Percentiles rank a stretch among this genome's conserved stretches.
Evolutionary conservation across 1,140 invertebrate genomes (phyloP).

Genomic region (Camponotus vicinus): DNA sequence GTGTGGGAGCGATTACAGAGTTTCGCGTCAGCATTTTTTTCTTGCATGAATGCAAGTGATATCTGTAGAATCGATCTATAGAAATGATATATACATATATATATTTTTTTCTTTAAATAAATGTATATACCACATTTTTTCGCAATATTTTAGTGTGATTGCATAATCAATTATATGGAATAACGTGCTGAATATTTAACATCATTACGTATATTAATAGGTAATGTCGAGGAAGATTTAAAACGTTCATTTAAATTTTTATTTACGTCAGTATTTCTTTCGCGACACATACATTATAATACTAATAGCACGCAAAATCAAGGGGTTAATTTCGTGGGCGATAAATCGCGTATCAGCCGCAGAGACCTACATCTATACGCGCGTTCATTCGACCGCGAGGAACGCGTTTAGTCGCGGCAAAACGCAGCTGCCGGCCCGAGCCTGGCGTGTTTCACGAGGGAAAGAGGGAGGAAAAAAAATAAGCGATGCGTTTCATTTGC

Average conservation of each 20-base stretch:
- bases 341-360: slow-evolving; percentile 34
- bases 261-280: too few relatives aligned
- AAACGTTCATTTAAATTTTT: too few relatives aligned
- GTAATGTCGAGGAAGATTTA: background rate
- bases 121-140: background rate
- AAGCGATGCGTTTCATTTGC: slow-evolving; percentile 48
- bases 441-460: background rate
- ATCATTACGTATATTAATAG: background rate
- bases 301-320: background rate
- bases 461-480: slow-evolving; percentile 17
- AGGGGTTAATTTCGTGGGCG: slow-evolving; percentile 10
- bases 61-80: slow-evolving; percentile 27
- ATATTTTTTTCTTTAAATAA: background rate
- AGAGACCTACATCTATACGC: background rate
- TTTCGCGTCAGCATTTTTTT: slow-evolving; percentile 48
- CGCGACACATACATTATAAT: too few relatives aligned
- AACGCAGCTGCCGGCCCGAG: slow-evolving; percentile 34
- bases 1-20: slow-evolving; percentile 24
- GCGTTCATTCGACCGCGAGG: slow-evolving; percentile 3
- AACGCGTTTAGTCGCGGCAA: slow-evolving; percentile 30
- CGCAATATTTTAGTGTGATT: background rate
- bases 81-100: background rate
- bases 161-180: background rate
- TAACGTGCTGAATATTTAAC: background rate
- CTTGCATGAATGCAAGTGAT: background rate